Percentiles rank a stretch among this genome's conserved stretches.
Evolutionary conservation across 1,140 invertebrate genomes (phyloP).

Genomic region (Ceratina australensis): DNA sequence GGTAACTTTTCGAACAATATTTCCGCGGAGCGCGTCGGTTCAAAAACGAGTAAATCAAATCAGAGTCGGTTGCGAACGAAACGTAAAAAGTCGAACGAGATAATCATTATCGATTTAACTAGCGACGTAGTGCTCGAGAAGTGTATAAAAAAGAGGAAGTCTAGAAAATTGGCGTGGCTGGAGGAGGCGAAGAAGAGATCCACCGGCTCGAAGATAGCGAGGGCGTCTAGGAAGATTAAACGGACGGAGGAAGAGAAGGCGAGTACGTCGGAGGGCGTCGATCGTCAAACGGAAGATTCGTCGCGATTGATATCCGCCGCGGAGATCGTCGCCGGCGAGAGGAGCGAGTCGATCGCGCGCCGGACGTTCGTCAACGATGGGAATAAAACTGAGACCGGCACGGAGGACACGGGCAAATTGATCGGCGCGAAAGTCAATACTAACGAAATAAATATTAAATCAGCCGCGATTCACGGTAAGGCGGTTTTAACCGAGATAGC

Average conservation of each 20-base stretch:
- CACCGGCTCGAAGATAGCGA: constrained; percentile 49
- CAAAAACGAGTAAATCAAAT: constrained; percentile 45
- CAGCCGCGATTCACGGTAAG: constrained; percentile 16
- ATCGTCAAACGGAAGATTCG: constrained; percentile 38
- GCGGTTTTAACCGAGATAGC: constrained; percentile 30
- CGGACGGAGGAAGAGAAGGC: constrained; percentile 1
- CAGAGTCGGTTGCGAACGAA: constrained; percentile 49
- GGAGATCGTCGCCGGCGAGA: constrained; percentile 14
- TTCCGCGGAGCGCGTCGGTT: constrained; percentile 39
- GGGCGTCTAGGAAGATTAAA: constrained; percentile 45
- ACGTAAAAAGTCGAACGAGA: constrained; percentile 62
- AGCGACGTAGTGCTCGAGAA: constrained; percentile 60
- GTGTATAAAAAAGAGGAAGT: constrained; percentile 62
- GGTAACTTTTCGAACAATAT: constrained; percentile 55
- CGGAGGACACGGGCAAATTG: constrained; percentile 19
- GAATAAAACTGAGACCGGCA: constrained; percentile 15
- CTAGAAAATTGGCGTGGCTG: constrained; percentile 65
- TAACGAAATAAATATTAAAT: constrained; percentile 24
- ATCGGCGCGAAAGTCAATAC: constrained; percentile 23
- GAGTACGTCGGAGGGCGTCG: neutral
- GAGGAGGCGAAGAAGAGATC: constrained; percentile 64
- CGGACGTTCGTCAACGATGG: neutral
- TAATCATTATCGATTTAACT: constrained; percentile 73
- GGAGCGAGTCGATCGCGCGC: constrained; percentile 13
- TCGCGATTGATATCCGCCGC: neutral